Percentiles rank a stretch among this genome's conserved stretches.
phyloP scores from a whole-genome alignment of 2,888 invertebrate species.

The Leptopilina myrica region DNA sequence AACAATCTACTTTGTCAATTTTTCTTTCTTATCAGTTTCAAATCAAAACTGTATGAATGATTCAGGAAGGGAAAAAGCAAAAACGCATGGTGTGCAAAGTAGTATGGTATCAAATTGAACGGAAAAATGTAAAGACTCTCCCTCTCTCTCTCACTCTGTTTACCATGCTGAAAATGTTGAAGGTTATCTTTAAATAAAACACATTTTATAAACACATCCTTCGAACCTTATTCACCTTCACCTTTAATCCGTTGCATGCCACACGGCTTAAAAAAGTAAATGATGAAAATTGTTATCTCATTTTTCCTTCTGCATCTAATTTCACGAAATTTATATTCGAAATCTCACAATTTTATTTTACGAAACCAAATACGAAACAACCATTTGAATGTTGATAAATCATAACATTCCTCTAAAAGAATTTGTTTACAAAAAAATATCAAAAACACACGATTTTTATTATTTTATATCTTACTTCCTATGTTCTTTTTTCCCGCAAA shows the following conservation, averaged over 20 bases:
- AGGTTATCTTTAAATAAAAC: slow-evolving; percentile 37
- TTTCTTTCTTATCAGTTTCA: neutral
- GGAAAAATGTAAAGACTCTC: slow-evolving; percentile 11
- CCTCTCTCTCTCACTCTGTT: neutral
- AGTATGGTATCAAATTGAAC: slow-evolving; percentile 22
- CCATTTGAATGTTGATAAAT: too few species aligned
- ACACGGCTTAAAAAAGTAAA: slow-evolving; percentile 9
- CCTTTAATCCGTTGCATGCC: slow-evolving; percentile 30
- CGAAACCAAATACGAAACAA: too few species aligned
- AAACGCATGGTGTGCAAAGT: neutral
- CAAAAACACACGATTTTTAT: too few species aligned
- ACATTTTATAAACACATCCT: slow-evolving; percentile 27
- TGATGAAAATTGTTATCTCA: slow-evolving; percentile 25
- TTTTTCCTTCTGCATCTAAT: neutral
- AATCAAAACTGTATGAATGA: neutral
- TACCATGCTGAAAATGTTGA: slow-evolving; percentile 11
- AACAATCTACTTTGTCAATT: neutral
- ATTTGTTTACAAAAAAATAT: too few species aligned
- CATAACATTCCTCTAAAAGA: too few species aligned
- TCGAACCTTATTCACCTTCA: slow-evolving; percentile 33
- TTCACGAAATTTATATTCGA: neutral
- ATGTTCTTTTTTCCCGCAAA: too few species aligned
- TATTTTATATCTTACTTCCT: too few species aligned
- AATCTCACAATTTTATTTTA: neutral
- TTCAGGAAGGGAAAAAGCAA: neutral